Conservation (phyloP, 2,888 invertebrate species). For the Masnerella sp. region DNA sequence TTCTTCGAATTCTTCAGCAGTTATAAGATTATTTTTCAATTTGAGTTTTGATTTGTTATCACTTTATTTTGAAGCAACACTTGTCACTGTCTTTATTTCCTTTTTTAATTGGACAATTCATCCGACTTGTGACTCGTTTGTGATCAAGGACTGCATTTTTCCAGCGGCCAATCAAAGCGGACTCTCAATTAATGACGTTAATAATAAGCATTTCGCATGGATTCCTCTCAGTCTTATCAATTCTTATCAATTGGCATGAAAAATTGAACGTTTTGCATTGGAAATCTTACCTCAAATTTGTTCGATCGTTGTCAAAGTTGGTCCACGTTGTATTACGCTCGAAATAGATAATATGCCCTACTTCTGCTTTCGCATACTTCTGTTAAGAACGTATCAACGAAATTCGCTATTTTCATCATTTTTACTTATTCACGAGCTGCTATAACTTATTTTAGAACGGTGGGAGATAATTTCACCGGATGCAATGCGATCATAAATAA, state of each 20-base stretch:
- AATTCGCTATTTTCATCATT: conserved; percentile 7
- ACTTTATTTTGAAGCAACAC: background rate
- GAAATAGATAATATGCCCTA: conserved; percentile 28
- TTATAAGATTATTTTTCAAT: too few species aligned
- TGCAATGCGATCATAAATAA: background rate
- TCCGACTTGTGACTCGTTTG: conserved; percentile 2
- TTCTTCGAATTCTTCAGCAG: too few species aligned
- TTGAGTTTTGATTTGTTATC: background rate
- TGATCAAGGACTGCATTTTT: conserved; percentile 20
- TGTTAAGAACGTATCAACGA: conserved; percentile 8
- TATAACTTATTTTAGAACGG: background rate
- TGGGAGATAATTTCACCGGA: background rate
- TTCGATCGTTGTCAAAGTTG: background rate
- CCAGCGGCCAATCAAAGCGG: conserved; percentile 14
- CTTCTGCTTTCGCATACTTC: conserved; percentile 21
- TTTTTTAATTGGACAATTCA: conserved; percentile 14
- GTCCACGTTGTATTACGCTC: conserved; percentile 1
- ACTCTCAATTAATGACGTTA: conserved; percentile 21
- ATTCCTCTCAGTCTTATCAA: conserved; percentile 5
- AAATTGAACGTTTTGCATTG: background rate
- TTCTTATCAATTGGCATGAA: background rate
- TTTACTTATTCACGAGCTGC: conserved; percentile 1
- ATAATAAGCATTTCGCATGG: conserved; percentile 1
- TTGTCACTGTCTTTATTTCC: background rate
- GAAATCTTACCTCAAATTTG: background rate